Evolutionary conservation across 2,797 vertebrate genomes (phyloP).

Genomic region (Arnoldichthys spilopterus): DNA sequence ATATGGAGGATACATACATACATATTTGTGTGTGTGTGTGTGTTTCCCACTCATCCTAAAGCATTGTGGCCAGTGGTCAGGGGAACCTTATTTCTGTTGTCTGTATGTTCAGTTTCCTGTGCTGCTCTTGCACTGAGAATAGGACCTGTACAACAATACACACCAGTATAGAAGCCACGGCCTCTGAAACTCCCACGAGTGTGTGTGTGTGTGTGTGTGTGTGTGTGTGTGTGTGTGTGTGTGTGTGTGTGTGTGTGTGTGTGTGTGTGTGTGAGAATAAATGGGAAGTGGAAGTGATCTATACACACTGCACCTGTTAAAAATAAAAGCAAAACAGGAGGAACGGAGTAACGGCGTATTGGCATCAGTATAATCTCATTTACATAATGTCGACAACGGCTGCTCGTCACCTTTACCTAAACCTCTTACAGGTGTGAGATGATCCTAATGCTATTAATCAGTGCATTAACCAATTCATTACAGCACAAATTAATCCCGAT

Average conservation of each 20-base stretch:
- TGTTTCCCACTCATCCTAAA: background rate
- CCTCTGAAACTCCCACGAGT: background rate
- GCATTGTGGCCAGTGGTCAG: background rate
- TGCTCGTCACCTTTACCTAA: no score
- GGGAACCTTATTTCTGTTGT: background rate
- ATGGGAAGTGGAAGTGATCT: constrained; percentile 1
- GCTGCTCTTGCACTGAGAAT: constrained; percentile 10
- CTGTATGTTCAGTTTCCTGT: background rate
- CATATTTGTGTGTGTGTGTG: background rate
- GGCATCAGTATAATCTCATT: background rate
- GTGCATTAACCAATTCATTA: no score
- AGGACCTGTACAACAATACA: constrained; percentile 57
- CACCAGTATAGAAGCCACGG: constrained; percentile 58
- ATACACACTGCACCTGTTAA: constrained; percentile 15
- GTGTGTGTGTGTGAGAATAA: background rate
- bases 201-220: constrained; percentile 3
- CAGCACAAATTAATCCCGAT: no score
- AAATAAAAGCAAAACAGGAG: constrained; percentile 4
- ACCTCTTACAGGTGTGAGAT: background rate
- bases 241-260: constrained; percentile 9
- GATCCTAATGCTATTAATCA: background rate
- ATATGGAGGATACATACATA: no score
- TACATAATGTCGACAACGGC: no score
- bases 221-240: no score
- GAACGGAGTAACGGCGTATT: background rate